These are phyloP conservation scores for Plestiodon gilberti DNA, from an alignment of 2,113 vertebrate species.

Conservation along the genomic window DNA sequence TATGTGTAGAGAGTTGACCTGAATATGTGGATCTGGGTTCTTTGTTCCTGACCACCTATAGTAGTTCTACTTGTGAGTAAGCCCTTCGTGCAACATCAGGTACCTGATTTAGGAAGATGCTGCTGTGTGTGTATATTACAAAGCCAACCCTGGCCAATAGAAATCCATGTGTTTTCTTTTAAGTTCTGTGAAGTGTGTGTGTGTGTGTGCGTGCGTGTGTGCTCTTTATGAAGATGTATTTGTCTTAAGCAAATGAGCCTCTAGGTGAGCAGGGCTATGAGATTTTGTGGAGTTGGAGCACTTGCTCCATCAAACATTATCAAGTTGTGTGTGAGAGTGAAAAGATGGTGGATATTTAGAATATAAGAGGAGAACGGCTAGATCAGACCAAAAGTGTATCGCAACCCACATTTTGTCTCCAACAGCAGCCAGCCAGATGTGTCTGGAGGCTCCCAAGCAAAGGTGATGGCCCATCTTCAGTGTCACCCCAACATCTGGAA, in stretches of 20 bases:
- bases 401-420: too few relatives aligned
- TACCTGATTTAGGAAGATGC: not conserved
- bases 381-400: not conserved
- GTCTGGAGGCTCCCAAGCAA: not conserved
- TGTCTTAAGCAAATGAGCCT: too few relatives aligned
- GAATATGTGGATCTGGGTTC: not conserved
- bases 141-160: not conserved
- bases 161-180: not conserved
- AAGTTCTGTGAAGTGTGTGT: not conserved
- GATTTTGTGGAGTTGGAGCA: too few relatives aligned
- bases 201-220: too few relatives aligned
- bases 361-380: not conserved
- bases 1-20: not conserved
- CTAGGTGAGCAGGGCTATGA: too few relatives aligned
- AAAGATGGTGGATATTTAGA: not conserved
- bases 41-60: not conserved
- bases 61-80: fast-evolving
- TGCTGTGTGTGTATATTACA: not conserved
- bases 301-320: not conserved
- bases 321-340: not conserved
- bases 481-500: too few relatives aligned
- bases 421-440: too few relatives aligned
- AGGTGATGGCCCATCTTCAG: too few relatives aligned
- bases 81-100: fast-evolving
- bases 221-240: too few relatives aligned